These are phyloP conservation scores for Cordylochernes scorpioides DNA, from an alignment of 2,888 invertebrate genomes.

Conservation along the genomic window DNA sequence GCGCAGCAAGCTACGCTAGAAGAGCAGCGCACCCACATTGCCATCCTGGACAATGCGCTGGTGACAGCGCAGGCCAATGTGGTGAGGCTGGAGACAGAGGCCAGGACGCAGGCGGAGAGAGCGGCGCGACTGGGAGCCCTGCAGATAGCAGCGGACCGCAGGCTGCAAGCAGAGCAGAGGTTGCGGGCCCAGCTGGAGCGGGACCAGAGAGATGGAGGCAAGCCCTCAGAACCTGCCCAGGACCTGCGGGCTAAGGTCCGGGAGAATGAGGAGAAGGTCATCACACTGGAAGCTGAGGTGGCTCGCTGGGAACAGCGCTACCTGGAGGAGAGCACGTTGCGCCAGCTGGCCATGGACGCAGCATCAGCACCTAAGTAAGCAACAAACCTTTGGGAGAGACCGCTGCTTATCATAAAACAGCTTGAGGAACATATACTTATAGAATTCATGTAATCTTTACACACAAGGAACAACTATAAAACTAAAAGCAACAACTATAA, in stretches of 20 bases:
- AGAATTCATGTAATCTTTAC: too few relatives aligned
- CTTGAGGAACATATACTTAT: too few relatives aligned
- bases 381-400: too few relatives aligned
- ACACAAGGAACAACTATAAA: too few relatives aligned
- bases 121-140: constrained; percentile 51
- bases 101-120: constrained; percentile 39
- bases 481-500: too few relatives aligned
- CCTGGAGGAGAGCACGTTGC: constrained; percentile 46
- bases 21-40: constrained; percentile 73
- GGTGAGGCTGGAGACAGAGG: constrained; percentile 61
- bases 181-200: constrained; percentile 58
- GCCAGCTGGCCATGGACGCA: constrained; percentile 54
- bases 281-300: constrained; percentile 47
- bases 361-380: constrained; percentile 42
- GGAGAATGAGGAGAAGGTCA: constrained; percentile 41
- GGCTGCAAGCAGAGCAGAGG: constrained; percentile 58
- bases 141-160: constrained; percentile 52
- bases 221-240: constrained; percentile 7
- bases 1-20: constrained; percentile 65
- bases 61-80: constrained; percentile 72
- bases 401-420: too few relatives aligned
- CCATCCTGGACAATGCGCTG: constrained; percentile 65
- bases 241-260: constrained; percentile 36
- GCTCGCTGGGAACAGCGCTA: constrained; percentile 54
- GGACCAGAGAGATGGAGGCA: background rate